These are phyloP conservation scores for Athalia cordata DNA, from an alignment of 2,888 invertebrate species.

Conservation along the genomic window DNA sequence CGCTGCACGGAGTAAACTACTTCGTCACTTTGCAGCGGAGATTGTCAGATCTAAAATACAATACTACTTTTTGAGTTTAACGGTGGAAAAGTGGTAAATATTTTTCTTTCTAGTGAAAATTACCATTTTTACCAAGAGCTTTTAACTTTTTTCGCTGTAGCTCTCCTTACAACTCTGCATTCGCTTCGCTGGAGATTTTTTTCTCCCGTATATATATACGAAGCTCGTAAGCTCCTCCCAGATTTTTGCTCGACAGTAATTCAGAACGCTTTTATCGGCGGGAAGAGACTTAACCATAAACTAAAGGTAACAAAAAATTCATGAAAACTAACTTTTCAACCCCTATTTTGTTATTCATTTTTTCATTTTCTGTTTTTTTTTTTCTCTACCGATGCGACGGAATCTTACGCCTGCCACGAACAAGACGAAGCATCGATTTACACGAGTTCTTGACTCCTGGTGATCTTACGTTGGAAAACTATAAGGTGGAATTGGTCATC, in stretches of 20 bases:
- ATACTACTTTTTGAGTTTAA: neutral
- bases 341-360: too few relatives aligned
- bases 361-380: too few relatives aligned
- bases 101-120: slow-evolving; percentile 27
- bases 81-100: slow-evolving; percentile 23
- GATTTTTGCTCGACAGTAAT: too few relatives aligned
- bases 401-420: neutral
- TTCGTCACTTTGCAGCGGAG: neutral
- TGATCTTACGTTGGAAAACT: slow-evolving; percentile 1
- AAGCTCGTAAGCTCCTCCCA: neutral
- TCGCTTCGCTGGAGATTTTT: slow-evolving; percentile 45
- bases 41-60: too few relatives aligned
- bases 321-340: too few relatives aligned
- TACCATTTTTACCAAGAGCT: slow-evolving; percentile 32
- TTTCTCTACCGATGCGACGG: neutral
- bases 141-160: slow-evolving; percentile 12
- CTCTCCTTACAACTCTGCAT: neutral
- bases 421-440: slow-evolving; percentile 6
- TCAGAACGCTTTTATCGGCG: too few relatives aligned
- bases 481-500: slow-evolving; percentile 6
- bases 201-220: slow-evolving; percentile 7
- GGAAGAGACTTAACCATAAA: too few relatives aligned
- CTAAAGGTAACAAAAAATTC: too few relatives aligned
- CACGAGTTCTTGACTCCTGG: slow-evolving; percentile 13
- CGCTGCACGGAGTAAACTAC: neutral